phyloP scores from a whole-genome alignment of 2,113 vertebrate species.

The Hepsetus odoe region DNA sequence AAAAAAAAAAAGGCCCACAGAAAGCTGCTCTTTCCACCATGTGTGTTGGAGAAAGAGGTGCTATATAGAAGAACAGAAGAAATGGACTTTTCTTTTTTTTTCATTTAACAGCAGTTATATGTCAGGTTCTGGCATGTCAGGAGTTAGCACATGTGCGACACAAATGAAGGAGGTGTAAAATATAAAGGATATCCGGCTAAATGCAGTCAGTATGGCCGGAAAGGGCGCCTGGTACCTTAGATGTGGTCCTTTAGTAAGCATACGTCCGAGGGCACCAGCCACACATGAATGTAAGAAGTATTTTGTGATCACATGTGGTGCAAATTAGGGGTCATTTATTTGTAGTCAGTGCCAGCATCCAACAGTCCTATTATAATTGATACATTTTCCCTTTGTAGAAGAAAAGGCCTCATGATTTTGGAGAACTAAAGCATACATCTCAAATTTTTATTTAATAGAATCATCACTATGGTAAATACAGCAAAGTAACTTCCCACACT shows the following conservation, averaged over 20 bases:
- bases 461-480: no score
- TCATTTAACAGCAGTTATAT: constrained; percentile 20
- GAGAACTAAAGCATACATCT: no score
- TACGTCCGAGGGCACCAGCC: constrained; percentile 5
- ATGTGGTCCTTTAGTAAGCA: constrained; percentile 48
- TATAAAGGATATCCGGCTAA: constrained; percentile 73
- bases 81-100: constrained; percentile 27
- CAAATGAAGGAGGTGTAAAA: constrained; percentile 72
- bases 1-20: constrained; percentile 5
- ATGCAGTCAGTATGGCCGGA: constrained; percentile 42
- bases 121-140: constrained; percentile 29
- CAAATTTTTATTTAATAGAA: no score
- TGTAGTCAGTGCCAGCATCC: not conserved
- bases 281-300: constrained; percentile 9
- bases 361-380: not conserved
- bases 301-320: constrained; percentile 39
- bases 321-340: constrained; percentile 37
- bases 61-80: constrained; percentile 35
- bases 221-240: constrained; percentile 28
- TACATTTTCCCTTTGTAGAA: not conserved
- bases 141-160: constrained; percentile 69
- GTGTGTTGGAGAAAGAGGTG: constrained; percentile 34
- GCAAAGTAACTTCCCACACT: no score
- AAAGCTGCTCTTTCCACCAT: not conserved
- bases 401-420: no score